Conservation (phyloP, 2,888 invertebrate species). For the Xylocampa areola region DNA sequence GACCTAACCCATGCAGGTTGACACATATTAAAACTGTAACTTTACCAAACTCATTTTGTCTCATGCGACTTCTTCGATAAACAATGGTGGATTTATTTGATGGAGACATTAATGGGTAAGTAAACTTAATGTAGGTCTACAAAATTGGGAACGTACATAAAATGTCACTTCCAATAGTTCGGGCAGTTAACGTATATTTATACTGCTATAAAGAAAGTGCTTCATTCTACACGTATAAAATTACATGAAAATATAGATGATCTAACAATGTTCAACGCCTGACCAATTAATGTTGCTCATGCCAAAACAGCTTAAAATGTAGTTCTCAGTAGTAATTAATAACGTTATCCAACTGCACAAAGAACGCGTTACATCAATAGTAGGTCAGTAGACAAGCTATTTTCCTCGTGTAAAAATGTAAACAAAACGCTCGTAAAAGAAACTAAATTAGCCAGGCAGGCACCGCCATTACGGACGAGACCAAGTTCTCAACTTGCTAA, state of each 20-base stretch:
- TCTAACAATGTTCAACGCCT: slow-evolving; percentile 28
- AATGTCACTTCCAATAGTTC: slow-evolving; percentile 45
- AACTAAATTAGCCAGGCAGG: slow-evolving; percentile 73
- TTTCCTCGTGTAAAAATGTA: slow-evolving; percentile 73
- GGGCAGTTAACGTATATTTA: slow-evolving; percentile 47
- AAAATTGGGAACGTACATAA: slow-evolving; percentile 48
- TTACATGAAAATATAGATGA: slow-evolving; percentile 39
- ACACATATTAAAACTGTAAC: slow-evolving; percentile 43
- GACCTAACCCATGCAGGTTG: slow-evolving; percentile 33
- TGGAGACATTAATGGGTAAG: slow-evolving; percentile 39
- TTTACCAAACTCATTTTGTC: slow-evolving; percentile 5
- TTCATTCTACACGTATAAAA: slow-evolving; percentile 28
- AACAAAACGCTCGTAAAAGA: slow-evolving; percentile 77
- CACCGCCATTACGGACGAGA: slow-evolving; percentile 56
- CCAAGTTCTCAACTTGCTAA: slow-evolving; percentile 60
- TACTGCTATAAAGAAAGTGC: slow-evolving; percentile 40
- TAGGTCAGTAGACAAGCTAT: slow-evolving; percentile 74
- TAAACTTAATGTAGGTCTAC: slow-evolving; percentile 42
- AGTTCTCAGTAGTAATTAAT: slow-evolving; percentile 30
- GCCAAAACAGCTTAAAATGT: slow-evolving; percentile 37
- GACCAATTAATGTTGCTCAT: slow-evolving; percentile 41
- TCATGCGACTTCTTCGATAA: slow-evolving; percentile 12
- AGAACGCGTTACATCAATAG: slow-evolving; percentile 63
- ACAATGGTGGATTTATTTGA: slow-evolving; percentile 25
- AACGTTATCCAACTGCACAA: slow-evolving; percentile 52